Base-by-base conservation (phyloP, 2,113 vertebrate genomes). In the Caracal caracal region DNA sequence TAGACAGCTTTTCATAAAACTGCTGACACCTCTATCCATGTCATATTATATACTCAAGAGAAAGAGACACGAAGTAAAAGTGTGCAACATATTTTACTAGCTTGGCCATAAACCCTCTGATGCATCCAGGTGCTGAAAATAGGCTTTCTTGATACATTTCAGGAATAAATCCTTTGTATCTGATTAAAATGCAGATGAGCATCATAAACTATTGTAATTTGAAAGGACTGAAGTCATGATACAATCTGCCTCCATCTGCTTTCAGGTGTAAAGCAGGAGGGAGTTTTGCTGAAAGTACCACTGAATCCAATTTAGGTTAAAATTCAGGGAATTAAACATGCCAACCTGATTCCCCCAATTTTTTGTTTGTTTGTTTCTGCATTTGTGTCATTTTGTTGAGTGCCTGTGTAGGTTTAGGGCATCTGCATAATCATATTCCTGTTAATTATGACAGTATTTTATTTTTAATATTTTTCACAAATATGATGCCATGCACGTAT, bases 171-270 rank as follows among this genome's bases (percentile, higher is more conserved):
- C 61, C 88, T 98, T 95, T 95, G 95, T 94, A 97, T 98, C 97
- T 98, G 98, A 98, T 98, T 98, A 98, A 98, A 98, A 98, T 98
- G 97, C 70, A 98, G 96, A 98, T 97, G 37, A 98, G 83, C 47
- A 96, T 95, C 92, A 98, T 98, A 98, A 98, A 98, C 78, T 90
- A 97, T 96, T 98, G 43, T 97, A 98, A 98, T 98, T 97, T 98
- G 88, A 98, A 98, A 98, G 70, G 82, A 88, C 24, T 97, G 92
- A 98, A 97, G 95, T 98, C 95, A 88, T 97, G 90, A 81, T 98
- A n/a, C 43, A 98, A 71, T 96, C 63, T 96, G 79, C 93, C 93
- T 98, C 98, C 98, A 98, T 98, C 97, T 98, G 98, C 79, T 98
- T 93, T 98, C 92, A 98, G 92, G 94, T 98, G 71, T 96, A 98